A percentile compares a stretch with the other conserved stretches of the same genome.
phyloP scores from a whole-genome alignment of 2,113 vertebrate species.

The Tragelaphus buxtoni region DNA sequence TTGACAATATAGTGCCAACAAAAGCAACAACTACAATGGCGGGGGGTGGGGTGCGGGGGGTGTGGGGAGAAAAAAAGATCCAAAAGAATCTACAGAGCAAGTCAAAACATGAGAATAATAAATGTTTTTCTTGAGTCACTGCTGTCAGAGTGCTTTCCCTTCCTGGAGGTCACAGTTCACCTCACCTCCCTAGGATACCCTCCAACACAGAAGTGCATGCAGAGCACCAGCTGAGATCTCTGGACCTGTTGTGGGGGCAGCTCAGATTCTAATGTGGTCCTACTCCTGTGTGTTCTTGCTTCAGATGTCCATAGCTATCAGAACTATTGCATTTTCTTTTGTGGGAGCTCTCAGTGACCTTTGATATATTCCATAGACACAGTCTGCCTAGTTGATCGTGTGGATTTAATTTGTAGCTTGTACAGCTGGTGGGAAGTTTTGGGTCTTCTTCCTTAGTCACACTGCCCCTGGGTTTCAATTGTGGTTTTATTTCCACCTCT shows the following conservation, averaged over 20 bases:
- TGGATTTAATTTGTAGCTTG: background rate
- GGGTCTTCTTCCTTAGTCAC: background rate
- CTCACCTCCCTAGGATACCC: background rate
- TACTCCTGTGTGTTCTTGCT: background rate
- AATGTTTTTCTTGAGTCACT: background rate
- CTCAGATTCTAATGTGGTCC: background rate
- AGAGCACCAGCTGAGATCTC: background rate
- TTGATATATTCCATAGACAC: background rate
- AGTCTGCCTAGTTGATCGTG: background rate
- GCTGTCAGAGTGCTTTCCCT: background rate
- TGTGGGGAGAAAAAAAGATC: background rate
- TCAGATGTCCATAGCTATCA: background rate
- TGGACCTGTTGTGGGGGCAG: background rate
- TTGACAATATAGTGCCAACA: no score
- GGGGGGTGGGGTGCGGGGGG: no score
- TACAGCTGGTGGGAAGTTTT: background rate
- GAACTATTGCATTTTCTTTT: background rate
- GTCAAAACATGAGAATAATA: background rate
- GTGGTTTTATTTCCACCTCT: background rate
- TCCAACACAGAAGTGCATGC: background rate
- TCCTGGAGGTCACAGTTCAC: background rate
- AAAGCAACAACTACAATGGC: no score
- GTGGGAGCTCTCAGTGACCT: background rate
- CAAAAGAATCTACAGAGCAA: background rate
- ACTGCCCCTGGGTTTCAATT: background rate